phyloP scores from a whole-genome alignment of 2,113 vertebrate species.

The Proterorhinus semilunaris region DNA sequence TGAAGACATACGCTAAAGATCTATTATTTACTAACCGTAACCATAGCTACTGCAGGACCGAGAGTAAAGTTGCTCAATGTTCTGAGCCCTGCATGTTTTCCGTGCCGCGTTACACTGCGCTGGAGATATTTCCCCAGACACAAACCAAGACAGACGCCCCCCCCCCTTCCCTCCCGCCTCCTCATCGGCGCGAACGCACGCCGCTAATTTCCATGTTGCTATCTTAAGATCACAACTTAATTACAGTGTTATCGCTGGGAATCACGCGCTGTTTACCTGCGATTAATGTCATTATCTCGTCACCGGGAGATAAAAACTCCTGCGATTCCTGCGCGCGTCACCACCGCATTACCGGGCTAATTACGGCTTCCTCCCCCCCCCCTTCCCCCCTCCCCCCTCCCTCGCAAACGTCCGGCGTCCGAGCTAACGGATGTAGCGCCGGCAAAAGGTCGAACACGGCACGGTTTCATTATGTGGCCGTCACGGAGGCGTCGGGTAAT shows the following conservation, averaged over 20 bases:
- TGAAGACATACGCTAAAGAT: too few relatives aligned
- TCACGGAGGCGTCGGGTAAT: not conserved
- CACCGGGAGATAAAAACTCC: conserved; percentile 10
- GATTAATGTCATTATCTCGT: conserved; percentile 28
- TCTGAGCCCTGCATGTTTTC: too few relatives aligned
- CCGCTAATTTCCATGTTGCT: not conserved
- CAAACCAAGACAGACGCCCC: too few relatives aligned
- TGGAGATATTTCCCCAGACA: too few relatives aligned
- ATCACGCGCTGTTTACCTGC: conserved; percentile 36
- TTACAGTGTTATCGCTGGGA: conserved; percentile 21
- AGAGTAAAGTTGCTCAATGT: too few relatives aligned
- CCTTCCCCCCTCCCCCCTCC: not conserved
- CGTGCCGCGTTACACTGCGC: too few relatives aligned
- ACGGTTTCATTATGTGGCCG: not conserved
- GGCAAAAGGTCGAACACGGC: not conserved
- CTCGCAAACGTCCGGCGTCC: not conserved
- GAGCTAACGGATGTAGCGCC: not conserved
- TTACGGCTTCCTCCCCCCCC: not conserved
- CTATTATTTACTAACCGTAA: too few relatives aligned
- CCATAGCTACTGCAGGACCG: too few relatives aligned
- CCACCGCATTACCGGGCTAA: conserved; percentile 28
- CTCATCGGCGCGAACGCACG: not conserved
- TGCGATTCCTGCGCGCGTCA: conserved; percentile 14
- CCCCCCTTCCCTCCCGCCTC: not conserved
- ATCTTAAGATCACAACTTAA: conserved; percentile 27